Evolutionary conservation across 2,888 invertebrate genomes (phyloP), one percentile per base, ranked within the genome.

Genomic region (Hydrotaea cyrtoneurina): DNA sequence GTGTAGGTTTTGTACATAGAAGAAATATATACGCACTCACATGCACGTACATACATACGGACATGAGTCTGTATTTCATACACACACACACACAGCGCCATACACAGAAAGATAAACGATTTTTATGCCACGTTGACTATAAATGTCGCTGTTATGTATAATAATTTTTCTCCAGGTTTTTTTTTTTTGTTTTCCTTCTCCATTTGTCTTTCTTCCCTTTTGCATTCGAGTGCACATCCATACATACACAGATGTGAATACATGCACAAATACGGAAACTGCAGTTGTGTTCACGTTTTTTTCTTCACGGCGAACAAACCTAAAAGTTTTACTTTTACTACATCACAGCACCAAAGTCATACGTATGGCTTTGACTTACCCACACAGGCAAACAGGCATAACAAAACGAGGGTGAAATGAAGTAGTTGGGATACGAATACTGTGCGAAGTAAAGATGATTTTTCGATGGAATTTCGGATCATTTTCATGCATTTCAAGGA

Each of bases 111-210:
- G 85, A 86, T 86, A 85, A 86, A 82, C 80, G 83, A 80, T 80
- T 86, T 86, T 86, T 83, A 83, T 83, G 83, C 85, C 82, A 83
- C 75, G 80, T 75, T 80, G 83, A 86, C 83, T 86, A 83, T 83
- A 83, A 85, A 83, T 85, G 85, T 83, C 80, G 75, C 80, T 80
- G 78, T 69, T 83, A 78, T 83, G 80, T 83, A 74, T 78, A 80
- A 86, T 86, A 83, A 86, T 83, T 80, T 83, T 83, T 86, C 83
- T 82, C 71, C 55, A 74, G 64, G 71, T 59, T 82, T 50, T 46
- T 59, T 39, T 59, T 82, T 50, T 46, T 59, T 39, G 39, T 59
- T 46, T 59, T 59, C 10, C 43, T 43, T 55, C 17, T 23, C 62
- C 13, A 57, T 75, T 59, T 23, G 19, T 73, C 39, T 66, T 77